Evolutionary conservation across 2,797 vertebrate genomes (phyloP).

Genomic region (Microhierax caerulescens): DNA sequence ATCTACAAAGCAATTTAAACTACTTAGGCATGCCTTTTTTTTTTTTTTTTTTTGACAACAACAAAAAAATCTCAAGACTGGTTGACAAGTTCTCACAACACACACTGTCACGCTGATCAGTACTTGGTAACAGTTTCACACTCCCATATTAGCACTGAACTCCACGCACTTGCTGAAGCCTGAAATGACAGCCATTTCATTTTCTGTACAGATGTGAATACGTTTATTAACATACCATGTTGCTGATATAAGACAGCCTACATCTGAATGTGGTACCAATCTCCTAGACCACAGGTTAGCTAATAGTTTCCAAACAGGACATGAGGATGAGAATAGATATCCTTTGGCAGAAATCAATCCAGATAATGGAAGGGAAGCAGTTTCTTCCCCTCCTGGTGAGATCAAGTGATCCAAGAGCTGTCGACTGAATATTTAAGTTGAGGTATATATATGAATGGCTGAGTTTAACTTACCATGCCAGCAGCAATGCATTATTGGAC

Average conservation of each 20-base stretch:
- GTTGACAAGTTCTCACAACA: background rate
- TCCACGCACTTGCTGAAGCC: conserved; percentile 45
- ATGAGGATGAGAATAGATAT: background rate
- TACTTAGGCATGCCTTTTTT: background rate
- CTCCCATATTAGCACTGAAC: background rate
- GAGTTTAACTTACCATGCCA: background rate
- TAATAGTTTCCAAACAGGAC: background rate
- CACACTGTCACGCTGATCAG: background rate
- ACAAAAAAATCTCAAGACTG: background rate
- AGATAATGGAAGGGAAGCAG: background rate
- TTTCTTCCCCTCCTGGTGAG: background rate
- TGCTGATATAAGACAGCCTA: conserved; percentile 43
- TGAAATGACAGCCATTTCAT: conserved; percentile 24
- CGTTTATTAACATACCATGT: conserved; percentile 31
- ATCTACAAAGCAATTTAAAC: background rate
- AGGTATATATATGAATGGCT: background rate
- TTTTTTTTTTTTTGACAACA: background rate
- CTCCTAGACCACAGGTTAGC: conserved; percentile 14
- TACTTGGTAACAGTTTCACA: background rate
- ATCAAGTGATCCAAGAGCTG: background rate
- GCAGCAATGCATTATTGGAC: fast-evolving
- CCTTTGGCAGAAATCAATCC: background rate
- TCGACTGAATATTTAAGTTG: background rate
- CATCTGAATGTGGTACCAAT: background rate
- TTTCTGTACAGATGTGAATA: conserved; percentile 30